These are phyloP conservation scores for Ophion costatus DNA, from an alignment of 2,888 invertebrate species.

Conservation along the genomic window DNA sequence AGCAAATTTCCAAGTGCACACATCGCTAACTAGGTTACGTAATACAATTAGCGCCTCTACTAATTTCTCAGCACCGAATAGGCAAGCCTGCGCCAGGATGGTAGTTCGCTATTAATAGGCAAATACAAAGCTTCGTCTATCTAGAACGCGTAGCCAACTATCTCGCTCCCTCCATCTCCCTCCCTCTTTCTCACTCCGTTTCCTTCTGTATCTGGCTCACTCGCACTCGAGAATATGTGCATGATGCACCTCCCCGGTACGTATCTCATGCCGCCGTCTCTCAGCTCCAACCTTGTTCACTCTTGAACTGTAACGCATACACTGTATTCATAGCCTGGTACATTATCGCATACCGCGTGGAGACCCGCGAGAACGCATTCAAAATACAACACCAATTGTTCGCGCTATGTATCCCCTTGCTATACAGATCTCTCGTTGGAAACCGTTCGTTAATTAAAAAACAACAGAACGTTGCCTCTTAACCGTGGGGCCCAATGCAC, in stretches of 20 bases:
- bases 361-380: conserved; percentile 51
- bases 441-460: conserved; percentile 63
- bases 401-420: conserved; percentile 43
- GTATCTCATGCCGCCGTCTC: conserved; percentile 48
- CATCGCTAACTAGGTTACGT: conserved; percentile 80
- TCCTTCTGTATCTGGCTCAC: conserved; percentile 33
- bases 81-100: conserved; percentile 75
- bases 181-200: conserved; percentile 56
- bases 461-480: conserved; percentile 56
- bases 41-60: conserved; percentile 81
- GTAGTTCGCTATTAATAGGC: conserved; percentile 77
- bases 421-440: conserved; percentile 36
- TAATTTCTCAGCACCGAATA: conserved; percentile 80
- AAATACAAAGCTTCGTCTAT: conserved; percentile 66
- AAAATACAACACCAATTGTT: conserved; percentile 62
- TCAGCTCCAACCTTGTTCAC: conserved; percentile 40
- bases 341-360: conserved; percentile 38
- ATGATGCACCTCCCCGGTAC: conserved; percentile 46
- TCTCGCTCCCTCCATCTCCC: conserved; percentile 60
- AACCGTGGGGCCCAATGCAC: neutral
- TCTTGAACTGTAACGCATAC: conserved; percentile 42
- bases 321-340: conserved; percentile 11
- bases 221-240: conserved; percentile 27
- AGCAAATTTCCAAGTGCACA: conserved; percentile 77
- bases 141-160: conserved; percentile 59